A percentile compares a stretch with the other conserved stretches of the same genome.
Conservation (phyloP, 2,113 vertebrate genomes). For the human (Homo sapiens) region DNA sequence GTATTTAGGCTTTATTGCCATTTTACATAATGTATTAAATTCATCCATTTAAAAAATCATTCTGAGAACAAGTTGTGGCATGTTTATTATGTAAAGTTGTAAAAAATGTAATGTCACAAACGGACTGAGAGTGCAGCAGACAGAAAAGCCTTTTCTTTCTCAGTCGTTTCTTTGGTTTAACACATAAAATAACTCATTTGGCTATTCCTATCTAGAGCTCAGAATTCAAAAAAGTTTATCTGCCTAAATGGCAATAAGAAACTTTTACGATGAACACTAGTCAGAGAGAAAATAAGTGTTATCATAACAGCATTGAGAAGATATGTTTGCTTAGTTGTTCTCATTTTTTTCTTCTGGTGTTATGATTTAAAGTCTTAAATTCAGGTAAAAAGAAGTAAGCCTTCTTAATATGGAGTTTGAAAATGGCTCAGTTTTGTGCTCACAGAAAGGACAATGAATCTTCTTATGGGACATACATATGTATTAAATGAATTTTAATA, state of each 20-base stretch:
- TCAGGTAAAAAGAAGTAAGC: slow-evolving; percentile 7
- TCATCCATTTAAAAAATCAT: background rate
- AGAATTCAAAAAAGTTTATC: slow-evolving; percentile 21
- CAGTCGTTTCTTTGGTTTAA: background rate
- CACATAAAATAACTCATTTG: background rate
- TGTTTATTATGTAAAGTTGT: slow-evolving; percentile 23
- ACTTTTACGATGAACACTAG: background rate
- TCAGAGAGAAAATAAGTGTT: background rate
- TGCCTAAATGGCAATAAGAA: background rate
- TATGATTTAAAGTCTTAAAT: slow-evolving; percentile 9
- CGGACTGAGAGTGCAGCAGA: background rate
- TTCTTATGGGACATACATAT: background rate
- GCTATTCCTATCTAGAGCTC: background rate
- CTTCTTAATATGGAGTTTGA: background rate
- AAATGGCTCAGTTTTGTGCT: background rate
- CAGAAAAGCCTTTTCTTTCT: background rate
- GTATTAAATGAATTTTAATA: slow-evolving; percentile 10
- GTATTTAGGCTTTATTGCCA: background rate
- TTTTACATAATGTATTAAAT: background rate
- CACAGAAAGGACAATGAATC: background rate
- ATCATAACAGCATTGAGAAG: background rate
- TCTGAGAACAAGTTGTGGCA: background rate
- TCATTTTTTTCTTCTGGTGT: background rate
- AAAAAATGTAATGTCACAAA: background rate
- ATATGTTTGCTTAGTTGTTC: background rate